phyloP scores from a whole-genome alignment of 2,888 invertebrate species.

The Idaea biselata region DNA sequence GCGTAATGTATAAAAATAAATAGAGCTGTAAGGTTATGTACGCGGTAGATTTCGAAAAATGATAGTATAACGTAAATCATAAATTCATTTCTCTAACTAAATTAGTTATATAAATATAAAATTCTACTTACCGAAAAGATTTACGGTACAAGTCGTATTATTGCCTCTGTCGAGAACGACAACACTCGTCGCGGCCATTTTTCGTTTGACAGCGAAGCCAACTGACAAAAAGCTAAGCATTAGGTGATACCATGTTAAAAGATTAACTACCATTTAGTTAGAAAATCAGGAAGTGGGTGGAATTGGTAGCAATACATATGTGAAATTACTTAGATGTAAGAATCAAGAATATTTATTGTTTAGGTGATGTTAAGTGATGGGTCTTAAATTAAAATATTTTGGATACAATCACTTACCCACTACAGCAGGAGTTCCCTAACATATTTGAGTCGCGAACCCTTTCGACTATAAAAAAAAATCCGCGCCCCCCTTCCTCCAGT shows the following conservation, averaged over 20 bases:
- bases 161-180: conserved; percentile 97
- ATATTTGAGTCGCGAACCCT: too few relatives aligned
- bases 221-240: conserved; percentile 54
- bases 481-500: too few relatives aligned
- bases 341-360: too few relatives aligned
- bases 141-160: conserved; percentile 97
- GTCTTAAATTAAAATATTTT: too few relatives aligned
- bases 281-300: not conserved
- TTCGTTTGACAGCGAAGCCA: conserved; percentile 77
- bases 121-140: conserved; percentile 92
- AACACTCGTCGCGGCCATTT: conserved; percentile 94
- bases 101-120: conserved; percentile 10
- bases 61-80: conserved; percentile 10
- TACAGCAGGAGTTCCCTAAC: too few relatives aligned
- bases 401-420: too few relatives aligned
- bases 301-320: not conserved
- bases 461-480: too few relatives aligned
- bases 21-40: conserved; percentile 57
- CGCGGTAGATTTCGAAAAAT: conserved; percentile 33
- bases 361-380: too few relatives aligned
- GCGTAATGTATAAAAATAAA: conserved; percentile 62
- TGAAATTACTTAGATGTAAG: too few relatives aligned
- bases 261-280: conserved; percentile 8
- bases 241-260: conserved; percentile 20
- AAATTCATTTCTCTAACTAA: conserved; percentile 6